Conservation (phyloP, 2,888 invertebrate genomes). For the Drosophila setosimentum region DNA sequence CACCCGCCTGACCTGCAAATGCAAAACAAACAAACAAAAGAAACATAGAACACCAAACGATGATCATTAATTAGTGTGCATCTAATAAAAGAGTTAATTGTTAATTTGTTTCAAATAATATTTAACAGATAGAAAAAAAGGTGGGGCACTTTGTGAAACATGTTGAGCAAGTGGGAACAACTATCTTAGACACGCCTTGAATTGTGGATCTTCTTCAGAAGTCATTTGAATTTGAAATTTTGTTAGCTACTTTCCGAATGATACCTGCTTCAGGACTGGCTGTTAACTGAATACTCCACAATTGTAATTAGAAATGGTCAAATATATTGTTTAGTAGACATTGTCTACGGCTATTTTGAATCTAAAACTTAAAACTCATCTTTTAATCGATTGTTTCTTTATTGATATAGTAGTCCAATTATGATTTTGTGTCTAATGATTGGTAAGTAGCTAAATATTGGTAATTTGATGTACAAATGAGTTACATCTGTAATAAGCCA, state of each 20-base stretch:
- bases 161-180: background rate
- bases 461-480: background rate
- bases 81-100: background rate
- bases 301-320: background rate
- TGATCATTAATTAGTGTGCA: background rate
- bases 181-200: background rate
- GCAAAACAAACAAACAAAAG: background rate
- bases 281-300: background rate
- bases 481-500: background rate
- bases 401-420: background rate
- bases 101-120: background rate
- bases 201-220: too few relatives aligned
- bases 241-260: background rate
- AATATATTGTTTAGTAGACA: background rate
- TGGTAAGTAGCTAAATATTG: background rate
- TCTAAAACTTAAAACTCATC: background rate
- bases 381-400: background rate
- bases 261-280: background rate
- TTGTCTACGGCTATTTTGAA: background rate
- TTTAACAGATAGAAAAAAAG: background rate
- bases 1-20: conserved; percentile 95
- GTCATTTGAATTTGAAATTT: background rate
- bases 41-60: background rate
- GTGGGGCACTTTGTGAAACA: background rate
- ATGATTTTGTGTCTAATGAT: background rate